A percentile compares a stretch with the other conserved stretches of the same genome.
Conservation (phyloP, 2,888 invertebrate species). For the Bugula neritina region DNA sequence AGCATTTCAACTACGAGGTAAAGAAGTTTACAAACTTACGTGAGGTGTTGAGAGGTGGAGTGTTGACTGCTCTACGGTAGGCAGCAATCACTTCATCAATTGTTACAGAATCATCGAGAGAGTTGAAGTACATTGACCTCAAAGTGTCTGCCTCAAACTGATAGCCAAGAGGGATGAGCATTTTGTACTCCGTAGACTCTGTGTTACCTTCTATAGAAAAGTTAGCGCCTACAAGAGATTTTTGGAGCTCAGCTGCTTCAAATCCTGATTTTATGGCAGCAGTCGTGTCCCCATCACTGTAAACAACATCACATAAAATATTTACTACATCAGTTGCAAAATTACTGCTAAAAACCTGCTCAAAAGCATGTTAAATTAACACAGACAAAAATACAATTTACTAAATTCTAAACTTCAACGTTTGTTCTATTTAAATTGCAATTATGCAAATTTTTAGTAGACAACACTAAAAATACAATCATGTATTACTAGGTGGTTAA, state of each 20-base stretch:
- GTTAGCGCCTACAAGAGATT: neutral
- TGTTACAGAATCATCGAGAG: neutral
- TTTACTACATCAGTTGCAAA: neutral
- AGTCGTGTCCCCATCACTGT: neutral
- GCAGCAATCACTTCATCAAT: neutral
- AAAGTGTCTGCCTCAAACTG: neutral
- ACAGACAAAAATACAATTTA: no score
- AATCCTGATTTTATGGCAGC: neutral
- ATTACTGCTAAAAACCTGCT: neutral
- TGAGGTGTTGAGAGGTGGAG: slow-evolving; percentile 4
- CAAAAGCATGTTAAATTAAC: neutral
- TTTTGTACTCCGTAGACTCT: neutral
- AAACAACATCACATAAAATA: neutral
- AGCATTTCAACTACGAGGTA: no score
- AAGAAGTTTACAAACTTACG: no score
- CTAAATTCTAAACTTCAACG: no score
- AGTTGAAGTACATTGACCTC: neutral
- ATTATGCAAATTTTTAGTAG: no score
- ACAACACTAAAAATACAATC: neutral
- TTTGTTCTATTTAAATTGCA: no score
- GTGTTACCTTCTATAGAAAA: neutral
- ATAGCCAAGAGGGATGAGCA: slow-evolving; percentile 1
- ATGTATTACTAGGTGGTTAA: neutral
- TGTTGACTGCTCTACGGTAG: neutral
- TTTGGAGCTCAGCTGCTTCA: neutral